phyloP scores from a whole-genome alignment of 2,113 vertebrate species.

The Pyxicephalus adspersus region DNA sequence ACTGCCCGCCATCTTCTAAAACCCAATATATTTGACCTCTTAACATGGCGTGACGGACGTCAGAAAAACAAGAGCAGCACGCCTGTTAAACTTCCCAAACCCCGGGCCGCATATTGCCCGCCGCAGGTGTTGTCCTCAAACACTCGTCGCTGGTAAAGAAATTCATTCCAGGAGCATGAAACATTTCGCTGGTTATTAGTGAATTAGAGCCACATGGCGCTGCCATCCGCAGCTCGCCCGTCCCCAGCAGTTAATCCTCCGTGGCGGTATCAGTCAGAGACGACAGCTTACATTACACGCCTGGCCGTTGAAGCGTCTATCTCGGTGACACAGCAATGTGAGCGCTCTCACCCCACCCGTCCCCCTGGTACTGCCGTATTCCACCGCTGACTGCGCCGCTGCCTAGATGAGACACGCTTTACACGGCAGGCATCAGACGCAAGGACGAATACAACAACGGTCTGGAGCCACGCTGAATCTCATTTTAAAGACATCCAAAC shows the following conservation, averaged over 20 bases:
- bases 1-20: no score
- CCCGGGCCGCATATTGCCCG: not conserved
- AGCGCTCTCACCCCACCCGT: not conserved
- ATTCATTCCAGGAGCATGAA: not conserved
- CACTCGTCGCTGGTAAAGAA: not conserved
- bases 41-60: no score
- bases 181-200: not conserved
- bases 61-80: no score
- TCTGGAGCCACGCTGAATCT: not conserved
- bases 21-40: no score
- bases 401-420: not conserved
- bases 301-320: constrained; percentile 36
- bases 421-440: not conserved
- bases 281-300: constrained; percentile 47
- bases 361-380: not conserved
- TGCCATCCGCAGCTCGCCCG: constrained; percentile 13
- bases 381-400: not conserved
- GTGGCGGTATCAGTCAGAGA: constrained; percentile 51
- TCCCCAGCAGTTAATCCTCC: constrained; percentile 31
- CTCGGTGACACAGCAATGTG: constrained; percentile 16
- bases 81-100: not conserved
- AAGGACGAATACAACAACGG: not conserved
- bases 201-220: constrained; percentile 13
- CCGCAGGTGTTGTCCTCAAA: no score
- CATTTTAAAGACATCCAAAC: no score